These are phyloP conservation scores for Trichomycterus rosablanca DNA, from an alignment of 2,113 vertebrate species.

Conservation along the genomic window DNA sequence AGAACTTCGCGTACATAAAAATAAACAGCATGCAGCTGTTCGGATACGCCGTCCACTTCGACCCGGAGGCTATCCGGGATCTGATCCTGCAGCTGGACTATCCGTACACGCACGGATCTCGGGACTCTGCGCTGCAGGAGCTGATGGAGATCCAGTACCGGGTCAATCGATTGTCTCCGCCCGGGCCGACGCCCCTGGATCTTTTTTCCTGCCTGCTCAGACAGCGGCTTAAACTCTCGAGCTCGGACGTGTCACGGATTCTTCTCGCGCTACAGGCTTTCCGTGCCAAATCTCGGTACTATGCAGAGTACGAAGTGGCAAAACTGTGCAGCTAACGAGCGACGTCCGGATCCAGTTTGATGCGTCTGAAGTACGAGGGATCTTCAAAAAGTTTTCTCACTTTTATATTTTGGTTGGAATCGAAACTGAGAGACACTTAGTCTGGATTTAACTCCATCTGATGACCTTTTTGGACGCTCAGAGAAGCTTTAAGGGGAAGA, in stretches of 20 bases:
- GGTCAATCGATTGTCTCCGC: conserved; percentile 91
- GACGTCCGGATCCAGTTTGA: conserved; percentile 29
- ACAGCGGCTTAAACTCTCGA: conserved; percentile 90
- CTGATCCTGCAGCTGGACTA: conserved; percentile 96
- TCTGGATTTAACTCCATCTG: too few species aligned
- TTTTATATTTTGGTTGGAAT: background rate
- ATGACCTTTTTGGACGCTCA: too few species aligned
- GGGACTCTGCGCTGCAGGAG: conserved; percentile 91
- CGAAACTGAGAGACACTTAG: too few species aligned
- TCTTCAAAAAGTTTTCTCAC: too few species aligned
- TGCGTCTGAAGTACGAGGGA: conserved; percentile 40
- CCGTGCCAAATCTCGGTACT: conserved; percentile 79
- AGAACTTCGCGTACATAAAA: conserved; percentile 90
- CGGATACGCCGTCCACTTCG: conserved; percentile 94
- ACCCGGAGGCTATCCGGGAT: conserved; percentile 92
- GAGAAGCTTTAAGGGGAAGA: too few species aligned
- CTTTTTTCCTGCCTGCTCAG: conserved; percentile 93
- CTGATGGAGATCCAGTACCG: conserved; percentile 90
- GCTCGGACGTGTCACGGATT: conserved; percentile 88
- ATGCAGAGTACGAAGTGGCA: conserved; percentile 80
- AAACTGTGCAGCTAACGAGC: conserved; percentile 88
- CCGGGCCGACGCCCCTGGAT: conserved; percentile 80
- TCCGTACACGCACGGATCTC: conserved; percentile 92
- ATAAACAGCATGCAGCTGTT: conserved; percentile 93
- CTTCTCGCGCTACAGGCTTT: conserved; percentile 86